phyloP scores from a whole-genome alignment of 2,888 invertebrate genomes.

The Cryptops parisi region DNA sequence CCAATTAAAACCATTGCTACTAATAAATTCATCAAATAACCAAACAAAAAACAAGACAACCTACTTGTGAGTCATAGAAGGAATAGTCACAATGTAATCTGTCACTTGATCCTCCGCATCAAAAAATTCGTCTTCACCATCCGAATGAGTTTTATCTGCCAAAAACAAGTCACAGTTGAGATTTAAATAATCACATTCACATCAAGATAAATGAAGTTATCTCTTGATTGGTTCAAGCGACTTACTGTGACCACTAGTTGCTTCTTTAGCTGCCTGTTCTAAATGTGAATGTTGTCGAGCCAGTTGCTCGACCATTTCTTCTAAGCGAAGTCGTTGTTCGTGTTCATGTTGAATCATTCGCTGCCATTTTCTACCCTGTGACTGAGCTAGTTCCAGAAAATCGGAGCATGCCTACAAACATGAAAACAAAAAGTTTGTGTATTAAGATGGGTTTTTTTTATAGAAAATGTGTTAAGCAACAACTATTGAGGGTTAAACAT shows the following conservation, averaged over 20 bases:
- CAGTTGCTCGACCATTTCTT: constrained; percentile 93
- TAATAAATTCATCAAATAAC: no score
- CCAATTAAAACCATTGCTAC: no score
- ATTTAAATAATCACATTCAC: neutral
- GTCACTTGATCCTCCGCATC: constrained; percentile 40
- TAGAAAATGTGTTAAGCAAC: no score
- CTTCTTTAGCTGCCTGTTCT: constrained; percentile 64
- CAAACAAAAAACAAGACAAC: neutral
- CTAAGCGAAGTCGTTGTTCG: constrained; percentile 77
- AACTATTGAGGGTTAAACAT: no score
- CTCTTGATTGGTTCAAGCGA: constrained; percentile 14
- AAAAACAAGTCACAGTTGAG: no score
- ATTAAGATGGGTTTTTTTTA: no score
- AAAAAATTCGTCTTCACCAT: constrained; percentile 48
- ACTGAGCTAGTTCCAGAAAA: constrained; percentile 75
- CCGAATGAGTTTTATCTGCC: constrained; percentile 36
- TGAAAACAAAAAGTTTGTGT: neutral
- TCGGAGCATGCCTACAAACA: constrained; percentile 68
- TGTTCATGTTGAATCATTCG: constrained; percentile 86
- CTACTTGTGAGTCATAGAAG: constrained; percentile 27
- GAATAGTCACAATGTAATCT: constrained; percentile 31
- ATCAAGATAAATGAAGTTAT: neutral
- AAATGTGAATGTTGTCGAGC: constrained; percentile 92
- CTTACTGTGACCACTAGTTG: constrained; percentile 19
- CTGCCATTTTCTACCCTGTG: constrained; percentile 83